Conservation (phyloP, 1,140 invertebrate genomes). For the Lordiphosa stackelbergi region DNA sequence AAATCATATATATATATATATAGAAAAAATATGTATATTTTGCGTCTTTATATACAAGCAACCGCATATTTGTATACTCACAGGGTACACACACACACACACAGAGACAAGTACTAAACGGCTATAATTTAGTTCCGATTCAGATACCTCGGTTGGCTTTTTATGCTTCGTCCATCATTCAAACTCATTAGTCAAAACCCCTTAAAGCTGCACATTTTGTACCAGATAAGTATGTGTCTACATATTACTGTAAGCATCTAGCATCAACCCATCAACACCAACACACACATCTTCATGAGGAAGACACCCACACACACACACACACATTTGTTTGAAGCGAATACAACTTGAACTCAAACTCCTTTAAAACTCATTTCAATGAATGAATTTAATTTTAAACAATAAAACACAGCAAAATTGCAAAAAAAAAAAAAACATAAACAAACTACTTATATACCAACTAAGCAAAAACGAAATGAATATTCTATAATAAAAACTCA, state of each 20-base stretch:
- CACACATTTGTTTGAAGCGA: slow-evolving; percentile 36
- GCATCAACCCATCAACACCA: not conserved
- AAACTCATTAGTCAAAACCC: slow-evolving; percentile 1
- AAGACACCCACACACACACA: no score
- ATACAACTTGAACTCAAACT: slow-evolving; percentile 29
- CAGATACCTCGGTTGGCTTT: slow-evolving; percentile 43
- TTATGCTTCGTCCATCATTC: slow-evolving; percentile 49
- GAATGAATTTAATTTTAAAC: slow-evolving; percentile 69
- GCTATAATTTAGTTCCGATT: not conserved
- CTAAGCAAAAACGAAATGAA: slow-evolving; percentile 58
- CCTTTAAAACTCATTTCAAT: slow-evolving; percentile 62
- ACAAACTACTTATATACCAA: slow-evolving; percentile 51
- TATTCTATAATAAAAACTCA: slow-evolving; percentile 63
- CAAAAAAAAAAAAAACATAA: slow-evolving; percentile 22
- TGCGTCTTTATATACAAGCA: slow-evolving; percentile 64
- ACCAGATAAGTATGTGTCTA: slow-evolving; percentile 10
- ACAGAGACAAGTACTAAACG: slow-evolving; percentile 19
- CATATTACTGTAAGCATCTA: slow-evolving; percentile 11
- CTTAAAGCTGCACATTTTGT: slow-evolving; percentile 14
- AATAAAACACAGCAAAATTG: slow-evolving; percentile 39
- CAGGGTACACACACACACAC: slow-evolving; percentile 13
- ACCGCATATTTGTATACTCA: slow-evolving; percentile 61
- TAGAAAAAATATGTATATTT: slow-evolving; percentile 52
- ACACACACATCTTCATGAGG: slow-evolving; percentile 6
- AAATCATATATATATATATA: slow-evolving; percentile 34